A percentile compares a stretch with the other conserved stretches of the same genome.
Conservation (phyloP, 2,888 invertebrate genomes). For the Chrysolina americana region DNA sequence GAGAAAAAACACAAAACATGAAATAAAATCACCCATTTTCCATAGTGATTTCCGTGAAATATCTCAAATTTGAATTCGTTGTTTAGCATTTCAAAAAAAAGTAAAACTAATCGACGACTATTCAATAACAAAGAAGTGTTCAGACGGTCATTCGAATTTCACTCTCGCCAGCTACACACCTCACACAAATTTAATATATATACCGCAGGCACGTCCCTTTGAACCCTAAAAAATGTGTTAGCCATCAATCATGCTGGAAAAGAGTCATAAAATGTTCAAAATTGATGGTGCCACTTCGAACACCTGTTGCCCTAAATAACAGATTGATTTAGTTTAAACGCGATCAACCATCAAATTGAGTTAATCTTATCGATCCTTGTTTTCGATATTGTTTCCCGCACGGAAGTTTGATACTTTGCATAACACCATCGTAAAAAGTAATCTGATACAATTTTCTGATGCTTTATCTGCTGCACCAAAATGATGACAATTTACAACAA, state of each 20-base stretch:
- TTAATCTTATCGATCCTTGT: conserved; percentile 22
- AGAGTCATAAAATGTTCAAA: conserved; percentile 25
- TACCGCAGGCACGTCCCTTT: conserved; percentile 10
- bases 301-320: conserved; percentile 29
- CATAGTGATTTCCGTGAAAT: too few species aligned
- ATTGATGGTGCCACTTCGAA: conserved; percentile 29
- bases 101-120: too few species aligned
- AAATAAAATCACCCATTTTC: too few species aligned
- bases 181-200: not conserved
- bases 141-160: not conserved
- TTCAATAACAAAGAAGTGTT: not conserved
- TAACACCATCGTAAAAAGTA: not conserved
- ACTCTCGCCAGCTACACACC: not conserved
- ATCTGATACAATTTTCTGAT: too few species aligned
- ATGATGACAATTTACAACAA: too few species aligned
- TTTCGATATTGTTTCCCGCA: conserved; percentile 4
- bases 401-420: not conserved
- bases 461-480: too few species aligned
- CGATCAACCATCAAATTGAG: conserved; percentile 25
- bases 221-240: conserved; percentile 21
- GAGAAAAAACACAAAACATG: too few species aligned
- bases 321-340: conserved; percentile 29
- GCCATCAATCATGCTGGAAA: conserved; percentile 28
- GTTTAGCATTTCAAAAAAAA: too few species aligned
- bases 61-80: too few species aligned